A percentile compares a stretch with the other conserved stretches of the same genome.
Conservation (phyloP, 2,888 invertebrate species). For the Mesoligia furuncula region DNA sequence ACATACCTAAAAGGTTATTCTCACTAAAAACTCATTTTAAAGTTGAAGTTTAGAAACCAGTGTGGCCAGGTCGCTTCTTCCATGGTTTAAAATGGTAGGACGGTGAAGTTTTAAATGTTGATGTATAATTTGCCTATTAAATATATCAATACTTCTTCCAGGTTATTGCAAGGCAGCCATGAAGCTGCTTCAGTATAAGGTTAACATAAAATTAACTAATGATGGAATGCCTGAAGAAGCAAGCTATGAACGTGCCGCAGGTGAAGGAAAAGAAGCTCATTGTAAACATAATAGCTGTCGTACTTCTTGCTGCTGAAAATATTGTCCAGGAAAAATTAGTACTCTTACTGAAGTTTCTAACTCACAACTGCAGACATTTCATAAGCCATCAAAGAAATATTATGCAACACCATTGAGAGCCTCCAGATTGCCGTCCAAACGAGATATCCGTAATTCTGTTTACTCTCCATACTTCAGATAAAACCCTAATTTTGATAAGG, state of each 20-base stretch:
- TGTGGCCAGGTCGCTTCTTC: too few relatives aligned
- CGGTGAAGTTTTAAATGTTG: too few relatives aligned
- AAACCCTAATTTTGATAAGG: too few relatives aligned
- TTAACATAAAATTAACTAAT: too few relatives aligned
- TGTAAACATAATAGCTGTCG: background rate
- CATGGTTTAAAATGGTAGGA: too few relatives aligned
- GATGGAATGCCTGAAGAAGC: constrained; percentile 8
- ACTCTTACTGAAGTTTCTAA: background rate
- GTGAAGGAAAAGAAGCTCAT: background rate
- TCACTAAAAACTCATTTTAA: too few relatives aligned
- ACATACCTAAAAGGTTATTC: too few relatives aligned
- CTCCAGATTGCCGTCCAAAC: background rate
- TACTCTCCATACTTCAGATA: background rate
- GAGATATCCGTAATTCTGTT: background rate
- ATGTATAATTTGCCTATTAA: too few relatives aligned
- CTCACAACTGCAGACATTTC: background rate
- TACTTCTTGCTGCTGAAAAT: constrained; percentile 4
- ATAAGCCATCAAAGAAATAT: background rate
- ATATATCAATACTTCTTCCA: too few relatives aligned
- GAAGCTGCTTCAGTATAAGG: too few relatives aligned
- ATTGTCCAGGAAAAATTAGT: background rate
- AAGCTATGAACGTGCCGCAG: constrained; percentile 9
- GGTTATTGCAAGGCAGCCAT: too few relatives aligned
- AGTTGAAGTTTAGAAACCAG: too few relatives aligned
- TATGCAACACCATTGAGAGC: background rate